These are phyloP conservation scores for Muraenolepis orangiensis DNA, from an alignment of 2,797 vertebrate species.

Conservation along the genomic window DNA sequence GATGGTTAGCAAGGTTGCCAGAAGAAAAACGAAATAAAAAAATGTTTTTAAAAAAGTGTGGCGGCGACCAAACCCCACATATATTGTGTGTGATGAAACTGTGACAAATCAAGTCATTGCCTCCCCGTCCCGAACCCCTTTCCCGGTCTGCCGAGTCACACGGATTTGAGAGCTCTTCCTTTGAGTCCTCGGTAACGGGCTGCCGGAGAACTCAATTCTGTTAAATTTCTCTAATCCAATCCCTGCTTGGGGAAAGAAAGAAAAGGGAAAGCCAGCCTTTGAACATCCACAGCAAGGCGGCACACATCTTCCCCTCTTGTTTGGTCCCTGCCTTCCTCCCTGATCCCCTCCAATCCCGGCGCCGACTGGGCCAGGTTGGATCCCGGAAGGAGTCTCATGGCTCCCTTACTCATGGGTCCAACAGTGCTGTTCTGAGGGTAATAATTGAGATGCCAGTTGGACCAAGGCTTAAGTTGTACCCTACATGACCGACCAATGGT, in stretches of 20 bases:
- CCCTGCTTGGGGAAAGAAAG: slow-evolving; percentile 39
- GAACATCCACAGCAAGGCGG: slow-evolving; percentile 61
- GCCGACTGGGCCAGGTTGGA: no score
- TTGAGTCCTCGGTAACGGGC: slow-evolving; percentile 62
- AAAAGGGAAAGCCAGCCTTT: slow-evolving; percentile 57
- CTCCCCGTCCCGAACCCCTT: slow-evolving; percentile 39
- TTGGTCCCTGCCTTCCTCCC: slow-evolving; percentile 46
- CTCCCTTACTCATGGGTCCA: no score
- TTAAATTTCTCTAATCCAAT: slow-evolving; percentile 71
- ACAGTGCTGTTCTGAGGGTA: no score
- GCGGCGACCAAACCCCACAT: slow-evolving; percentile 47
- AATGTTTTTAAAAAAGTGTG: slow-evolving; percentile 42
- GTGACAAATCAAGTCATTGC: slow-evolving; percentile 68
- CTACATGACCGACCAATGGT: no score
- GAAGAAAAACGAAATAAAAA: not conserved
- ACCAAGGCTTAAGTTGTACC: no score
- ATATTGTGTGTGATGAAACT: slow-evolving; percentile 63
- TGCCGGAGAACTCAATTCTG: slow-evolving; percentile 60
- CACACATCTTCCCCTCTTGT: slow-evolving; percentile 42
- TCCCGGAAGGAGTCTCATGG: no score
- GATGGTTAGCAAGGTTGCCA: not conserved
- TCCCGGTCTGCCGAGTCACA: slow-evolving; percentile 43
- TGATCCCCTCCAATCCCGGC: slow-evolving; percentile 45
- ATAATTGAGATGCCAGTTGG: no score
- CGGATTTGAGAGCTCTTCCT: slow-evolving; percentile 58